Base-by-base conservation (phyloP, 2,113 vertebrate genomes). In the Propithecus coquereli region DNA sequence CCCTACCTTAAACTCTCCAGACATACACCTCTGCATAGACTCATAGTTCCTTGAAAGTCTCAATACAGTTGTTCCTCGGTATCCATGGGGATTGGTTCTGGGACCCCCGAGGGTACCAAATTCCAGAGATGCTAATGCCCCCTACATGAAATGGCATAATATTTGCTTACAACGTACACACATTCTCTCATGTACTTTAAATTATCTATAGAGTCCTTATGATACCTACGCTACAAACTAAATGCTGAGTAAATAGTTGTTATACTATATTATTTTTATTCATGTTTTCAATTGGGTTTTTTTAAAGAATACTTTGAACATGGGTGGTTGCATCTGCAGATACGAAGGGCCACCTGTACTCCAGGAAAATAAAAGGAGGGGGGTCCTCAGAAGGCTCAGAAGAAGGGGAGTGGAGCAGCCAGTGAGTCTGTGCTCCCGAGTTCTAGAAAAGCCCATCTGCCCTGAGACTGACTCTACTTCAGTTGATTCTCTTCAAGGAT, bases 361-460 rank as follows among this genome's bases (percentile, higher is more conserved):
- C 13, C 11, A 25, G 34, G 13, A 63, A 30, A 54, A 12, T 8
- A 54, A 40, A 37, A 12, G 5, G 59, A 4, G 0, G 6, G 20
- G 0, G 0, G 2, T 30, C 25, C 27, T 47, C 16, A 11, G 70
- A 37, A 82, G 32, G 14, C 68, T 40, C 30, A 10, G 0, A 47
- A 63, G 54, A 71, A 80, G 34, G 37, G 2, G 40, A 27, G 0
- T 10, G 3, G 40, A 63, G 3, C 14, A 57, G 52, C 27, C 40
- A 11, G 18, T 0, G 2, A 45, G 3, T 30, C 59, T 34, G 0
- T 23, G 11, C 37, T 82, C 37, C 50, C 3, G 0, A 3, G 20
- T 20, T 92, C 40, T 61, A 3, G 54, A 66, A 52, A 66, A 61
- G 22, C 23, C 43, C 9, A 7, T 10, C 5, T 32, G 5, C 65